A percentile compares a stretch with the other conserved stretches of the same genome.
Conservation (phyloP, 2,797 vertebrate genomes). For the Eutrigla gurnardus region DNA sequence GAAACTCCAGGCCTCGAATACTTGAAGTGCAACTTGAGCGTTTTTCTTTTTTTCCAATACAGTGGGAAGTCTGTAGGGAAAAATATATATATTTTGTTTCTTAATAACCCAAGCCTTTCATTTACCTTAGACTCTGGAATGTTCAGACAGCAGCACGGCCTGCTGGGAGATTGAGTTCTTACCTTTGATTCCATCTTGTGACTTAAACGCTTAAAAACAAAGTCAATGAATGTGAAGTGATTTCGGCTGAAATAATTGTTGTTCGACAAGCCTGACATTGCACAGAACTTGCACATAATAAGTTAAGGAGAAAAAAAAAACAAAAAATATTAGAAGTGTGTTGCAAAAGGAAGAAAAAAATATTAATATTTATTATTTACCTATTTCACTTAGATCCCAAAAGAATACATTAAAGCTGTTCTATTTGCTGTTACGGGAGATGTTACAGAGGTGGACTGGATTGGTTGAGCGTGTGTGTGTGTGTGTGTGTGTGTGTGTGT, state of each 20-base stretch:
- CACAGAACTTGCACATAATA: constrained; percentile 86
- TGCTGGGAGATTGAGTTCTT: constrained; percentile 73
- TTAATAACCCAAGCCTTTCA: constrained; percentile 64
- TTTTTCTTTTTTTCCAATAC: constrained; percentile 65
- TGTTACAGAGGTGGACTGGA: constrained; percentile 2
- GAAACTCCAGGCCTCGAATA: constrained; percentile 69
- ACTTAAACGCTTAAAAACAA: constrained; percentile 60
- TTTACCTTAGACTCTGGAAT: constrained; percentile 72
- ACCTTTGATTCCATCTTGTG: constrained; percentile 79
- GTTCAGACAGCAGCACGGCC: constrained; percentile 67
- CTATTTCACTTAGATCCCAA: constrained; percentile 76
- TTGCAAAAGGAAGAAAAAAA: constrained; percentile 76
- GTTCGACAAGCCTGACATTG: constrained; percentile 72
- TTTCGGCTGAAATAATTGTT: constrained; percentile 66
- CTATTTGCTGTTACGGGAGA: constrained; percentile 73
- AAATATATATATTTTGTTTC: constrained; percentile 1
- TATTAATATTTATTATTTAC: constrained; percentile 85
- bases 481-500: neutral
- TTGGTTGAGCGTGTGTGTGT: neutral
- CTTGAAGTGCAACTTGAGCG: constrained; percentile 82
- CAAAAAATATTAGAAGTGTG: constrained; percentile 43
- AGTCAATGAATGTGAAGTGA: constrained; percentile 82
- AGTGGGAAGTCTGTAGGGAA: constrained; percentile 39
- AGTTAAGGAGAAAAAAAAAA: constrained; percentile 49
- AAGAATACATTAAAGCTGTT: constrained; percentile 75